A percentile compares a stretch with the other conserved stretches of the same genome.
These are phyloP conservation scores for Homalodisca vitripennis DNA, from an alignment of 1,140 invertebrate genomes.

Conservation along the genomic window DNA sequence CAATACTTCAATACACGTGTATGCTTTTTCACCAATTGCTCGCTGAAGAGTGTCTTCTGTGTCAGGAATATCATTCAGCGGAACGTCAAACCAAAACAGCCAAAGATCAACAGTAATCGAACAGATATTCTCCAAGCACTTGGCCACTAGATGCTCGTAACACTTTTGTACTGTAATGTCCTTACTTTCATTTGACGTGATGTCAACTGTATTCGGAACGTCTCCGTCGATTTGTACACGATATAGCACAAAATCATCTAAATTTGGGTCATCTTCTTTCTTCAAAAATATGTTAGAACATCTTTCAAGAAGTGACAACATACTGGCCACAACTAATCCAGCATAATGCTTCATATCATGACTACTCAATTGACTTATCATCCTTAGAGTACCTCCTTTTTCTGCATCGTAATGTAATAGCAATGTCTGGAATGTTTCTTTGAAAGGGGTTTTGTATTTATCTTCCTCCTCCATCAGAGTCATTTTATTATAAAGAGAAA, in stretches of 20 bases:
- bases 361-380: not conserved
- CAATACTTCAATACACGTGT: not conserved
- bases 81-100: slow-evolving; percentile 18
- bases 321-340: slow-evolving; percentile 18
- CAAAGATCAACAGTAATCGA: not conserved
- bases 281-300: not conserved
- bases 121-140: not conserved
- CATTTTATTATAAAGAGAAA: slow-evolving; percentile 4
- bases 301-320: slow-evolving; percentile 1
- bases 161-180: slow-evolving; percentile 2
- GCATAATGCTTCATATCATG: slow-evolving; percentile 3
- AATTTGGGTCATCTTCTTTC: not conserved
- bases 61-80: slow-evolving; percentile 15
- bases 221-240: not conserved
- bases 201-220: too few species aligned
- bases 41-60: slow-evolving; percentile 15
- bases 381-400: not conserved
- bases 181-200: too few species aligned
- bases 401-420: slow-evolving; percentile 15
- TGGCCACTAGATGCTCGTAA: slow-evolving; percentile 12
- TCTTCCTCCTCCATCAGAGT: not conserved
- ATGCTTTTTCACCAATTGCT: slow-evolving; percentile 18
- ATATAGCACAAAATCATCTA: not conserved
- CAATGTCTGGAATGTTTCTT: not conserved
- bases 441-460: not conserved